Evolutionary conservation across 2,797 vertebrate genomes (phyloP).

Genomic region (Typhlichthys subterraneus): DNA sequence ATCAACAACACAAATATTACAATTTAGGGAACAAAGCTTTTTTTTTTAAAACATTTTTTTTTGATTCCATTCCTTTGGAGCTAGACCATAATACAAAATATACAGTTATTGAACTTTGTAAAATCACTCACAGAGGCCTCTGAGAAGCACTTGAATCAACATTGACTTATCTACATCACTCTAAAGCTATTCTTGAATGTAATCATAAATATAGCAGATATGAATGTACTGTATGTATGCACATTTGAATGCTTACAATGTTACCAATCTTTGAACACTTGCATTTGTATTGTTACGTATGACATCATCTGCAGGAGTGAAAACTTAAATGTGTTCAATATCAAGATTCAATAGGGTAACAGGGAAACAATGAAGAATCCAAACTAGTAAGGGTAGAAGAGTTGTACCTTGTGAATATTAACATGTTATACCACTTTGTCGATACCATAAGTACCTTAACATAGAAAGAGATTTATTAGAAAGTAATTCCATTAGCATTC

Average conservation of each 20-base stretch:
- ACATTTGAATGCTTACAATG: conserved; percentile 70
- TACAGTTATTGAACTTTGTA: conserved; percentile 86
- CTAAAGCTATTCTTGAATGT: conserved; percentile 80
- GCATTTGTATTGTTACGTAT: conserved; percentile 67
- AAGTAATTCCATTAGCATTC: conserved; percentile 46
- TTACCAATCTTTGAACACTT: conserved; percentile 74
- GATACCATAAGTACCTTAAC: conserved; percentile 60
- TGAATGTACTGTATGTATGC: conserved; percentile 40
- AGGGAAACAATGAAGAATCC: conserved; percentile 41
- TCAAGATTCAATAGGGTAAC: conserved; percentile 52
- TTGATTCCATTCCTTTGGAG: conserved; percentile 81
- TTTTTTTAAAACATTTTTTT: conserved; percentile 79
- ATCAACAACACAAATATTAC: conserved; percentile 82
- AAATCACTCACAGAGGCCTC: conserved; percentile 86
- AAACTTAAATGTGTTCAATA: conserved; percentile 74
- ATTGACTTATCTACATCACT: conserved; percentile 84
- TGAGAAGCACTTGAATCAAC: conserved; percentile 82
- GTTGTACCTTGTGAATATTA: conserved; percentile 66
- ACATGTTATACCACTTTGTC: conserved; percentile 62
- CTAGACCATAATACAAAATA: conserved; percentile 90
- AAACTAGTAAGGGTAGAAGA: conserved; percentile 61
- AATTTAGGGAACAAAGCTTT: conserved; percentile 83
- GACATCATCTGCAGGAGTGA: conserved; percentile 76
- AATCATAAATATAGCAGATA: conserved; percentile 81
- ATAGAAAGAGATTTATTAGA: conserved; percentile 38